Base-by-base conservation (phyloP, 2,113 vertebrate genomes). In the Argyrosomus japonicus region DNA sequence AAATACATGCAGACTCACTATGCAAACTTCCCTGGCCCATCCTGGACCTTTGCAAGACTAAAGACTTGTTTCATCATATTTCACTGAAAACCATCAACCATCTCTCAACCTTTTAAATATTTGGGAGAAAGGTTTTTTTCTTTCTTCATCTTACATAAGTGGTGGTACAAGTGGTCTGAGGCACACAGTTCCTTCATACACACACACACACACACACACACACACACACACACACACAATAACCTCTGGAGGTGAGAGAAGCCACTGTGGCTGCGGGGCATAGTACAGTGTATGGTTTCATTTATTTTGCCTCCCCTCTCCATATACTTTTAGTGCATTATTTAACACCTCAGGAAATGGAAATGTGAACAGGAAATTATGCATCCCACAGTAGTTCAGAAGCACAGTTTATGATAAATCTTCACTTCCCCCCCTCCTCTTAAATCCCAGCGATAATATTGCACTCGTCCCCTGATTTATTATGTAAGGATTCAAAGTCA, bases 331-430 rank as follows among this genome's bases (percentile, higher is more conserved):
- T 61, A 86, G 70, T 82, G 63, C 81, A 84, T 88, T 86, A 84
- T 90, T 90, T 75, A 89, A 89, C 75, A 86, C 36, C 40, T 63
- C 3, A 0, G 80, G 81, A 86, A 87, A 89, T 82, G 88, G 77
- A 87, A 91, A 90, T 71, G 23, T 77, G 68, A 77, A 62, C 68
- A 87, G 89, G 87, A 91, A 84, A 84, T 89, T 75, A 78, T 80
- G 77, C 80, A 81, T 87, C 85, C 45, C 61, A 54, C 53, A n/a
- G 67, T 17, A 68, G 51, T 40, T 68, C 70, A 68, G 40, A 50
- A 7, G 2, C 54, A 27, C n/a, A 75, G 47, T 84, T 79, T 60
- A 56, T 72, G 73, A 85, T 78, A 36, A 75, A 84, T 76, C 56
- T 43, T 18, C 63, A 23, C 47, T 65, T 61, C 63, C 67, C 50